Percentiles rank a stretch among this genome's conserved stretches.
Evolutionary conservation across 2,113 vertebrate genomes (phyloP).

Genomic region (Podilymbus podiceps): DNA sequence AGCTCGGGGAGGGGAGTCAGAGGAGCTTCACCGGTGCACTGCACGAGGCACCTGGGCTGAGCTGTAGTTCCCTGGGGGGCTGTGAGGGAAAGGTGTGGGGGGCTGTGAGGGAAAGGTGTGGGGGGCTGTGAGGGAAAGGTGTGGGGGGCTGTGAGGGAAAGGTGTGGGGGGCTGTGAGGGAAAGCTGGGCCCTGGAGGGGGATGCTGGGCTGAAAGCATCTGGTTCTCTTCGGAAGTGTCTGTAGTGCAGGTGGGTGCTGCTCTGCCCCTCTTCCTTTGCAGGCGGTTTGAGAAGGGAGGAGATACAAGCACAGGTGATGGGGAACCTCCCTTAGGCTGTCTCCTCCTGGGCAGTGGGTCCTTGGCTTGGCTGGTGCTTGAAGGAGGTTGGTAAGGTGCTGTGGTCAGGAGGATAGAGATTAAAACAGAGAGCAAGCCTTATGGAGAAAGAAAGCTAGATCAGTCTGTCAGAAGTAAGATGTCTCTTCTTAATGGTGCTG

Average conservation of each 20-base stretch:
- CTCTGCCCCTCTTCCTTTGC: background rate
- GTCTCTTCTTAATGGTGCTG: background rate
- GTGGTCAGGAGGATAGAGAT: background rate
- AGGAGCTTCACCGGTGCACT: rapidly evolving
- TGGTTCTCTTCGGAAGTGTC: rapidly evolving
- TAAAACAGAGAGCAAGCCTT: background rate
- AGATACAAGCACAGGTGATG: background rate
- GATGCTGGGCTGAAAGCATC: rapidly evolving
- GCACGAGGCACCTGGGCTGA: rapidly evolving
- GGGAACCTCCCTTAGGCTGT: rapidly evolving
- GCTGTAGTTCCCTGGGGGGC: rapidly evolving
- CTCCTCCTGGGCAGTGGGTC: background rate
- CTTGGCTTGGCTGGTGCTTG: background rate
- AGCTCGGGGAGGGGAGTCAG: no score
- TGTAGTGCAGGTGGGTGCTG: background rate
- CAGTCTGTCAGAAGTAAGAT: background rate
- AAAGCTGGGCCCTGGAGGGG: background rate
- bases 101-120: background rate
- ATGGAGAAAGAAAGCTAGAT: background rate
- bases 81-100: rapidly evolving
- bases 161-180: rapidly evolving
- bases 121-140: background rate
- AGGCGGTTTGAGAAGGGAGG: background rate
- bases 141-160: background rate
- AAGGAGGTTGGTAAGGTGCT: background rate